These are phyloP conservation scores for Meteorus colon DNA, from an alignment of 2,888 invertebrate species.

Conservation along the genomic window DNA sequence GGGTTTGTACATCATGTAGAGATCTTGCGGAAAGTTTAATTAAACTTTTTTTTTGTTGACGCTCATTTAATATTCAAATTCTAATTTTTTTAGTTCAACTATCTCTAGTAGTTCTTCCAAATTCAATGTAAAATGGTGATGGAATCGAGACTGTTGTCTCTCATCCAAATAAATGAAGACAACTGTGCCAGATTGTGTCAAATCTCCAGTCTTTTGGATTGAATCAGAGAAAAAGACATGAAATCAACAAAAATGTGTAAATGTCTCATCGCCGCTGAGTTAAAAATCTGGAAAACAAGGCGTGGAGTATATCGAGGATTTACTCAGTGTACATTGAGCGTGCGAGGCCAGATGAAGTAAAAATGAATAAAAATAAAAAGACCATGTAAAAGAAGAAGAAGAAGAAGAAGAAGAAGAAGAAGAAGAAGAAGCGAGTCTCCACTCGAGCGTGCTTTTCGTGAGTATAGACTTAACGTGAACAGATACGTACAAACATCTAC, in stretches of 20 bases:
- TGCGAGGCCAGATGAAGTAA: conserved; percentile 16
- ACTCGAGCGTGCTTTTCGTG: conserved; percentile 23
- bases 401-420: background rate
- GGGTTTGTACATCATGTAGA: no score
- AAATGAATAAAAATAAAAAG: conserved; percentile 9
- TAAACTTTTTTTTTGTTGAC: no score
- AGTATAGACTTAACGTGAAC: background rate
- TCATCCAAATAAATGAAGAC: no score
- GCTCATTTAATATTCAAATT: no score
- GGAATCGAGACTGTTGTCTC: no score
- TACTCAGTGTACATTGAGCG: background rate
- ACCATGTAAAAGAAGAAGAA: background rate
- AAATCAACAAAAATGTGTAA: background rate
- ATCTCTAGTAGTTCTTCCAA: no score
- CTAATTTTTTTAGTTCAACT: no score
- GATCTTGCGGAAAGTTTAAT: no score
- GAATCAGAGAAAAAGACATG: background rate
- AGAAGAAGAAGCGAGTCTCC: conserved; percentile 28
- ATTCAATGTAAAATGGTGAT: no score
- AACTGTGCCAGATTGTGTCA: no score
- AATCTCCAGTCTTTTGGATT: no score
- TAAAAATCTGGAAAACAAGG: conserved; percentile 32
- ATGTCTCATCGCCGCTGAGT: background rate
- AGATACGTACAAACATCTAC: background rate
- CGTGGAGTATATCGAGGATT: conserved; percentile 22